Conservation (phyloP, 2,888 invertebrate species). For the Synanthedon andrenaeformis region DNA sequence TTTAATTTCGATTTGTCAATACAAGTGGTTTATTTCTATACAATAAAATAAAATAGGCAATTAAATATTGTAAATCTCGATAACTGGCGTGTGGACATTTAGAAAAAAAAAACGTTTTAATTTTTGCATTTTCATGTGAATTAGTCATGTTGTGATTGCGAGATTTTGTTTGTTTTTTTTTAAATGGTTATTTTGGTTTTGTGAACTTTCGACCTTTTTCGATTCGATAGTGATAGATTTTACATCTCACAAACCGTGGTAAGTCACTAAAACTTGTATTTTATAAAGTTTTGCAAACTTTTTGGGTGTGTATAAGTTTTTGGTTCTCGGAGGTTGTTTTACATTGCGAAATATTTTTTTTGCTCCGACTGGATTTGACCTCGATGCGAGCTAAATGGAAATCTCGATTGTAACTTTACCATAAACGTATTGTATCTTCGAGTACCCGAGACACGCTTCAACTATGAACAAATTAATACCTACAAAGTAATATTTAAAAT, state of each 20-base stretch:
- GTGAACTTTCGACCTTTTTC: neutral
- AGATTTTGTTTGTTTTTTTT: neutral
- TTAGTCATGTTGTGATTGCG: too few species aligned
- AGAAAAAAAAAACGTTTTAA: too few species aligned
- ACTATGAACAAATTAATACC: neutral
- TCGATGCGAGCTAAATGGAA: conserved; percentile 18
- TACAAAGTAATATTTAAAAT: too few species aligned
- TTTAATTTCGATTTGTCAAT: too few species aligned
- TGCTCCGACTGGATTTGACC: conserved; percentile 27
- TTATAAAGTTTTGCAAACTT: neutral
- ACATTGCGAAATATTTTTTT: conserved; percentile 33
- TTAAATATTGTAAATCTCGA: too few species aligned
- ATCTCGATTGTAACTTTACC: conserved; percentile 1
- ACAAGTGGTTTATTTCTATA: too few species aligned
- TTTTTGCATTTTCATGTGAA: too few species aligned
- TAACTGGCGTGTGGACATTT: too few species aligned
- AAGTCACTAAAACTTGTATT: neutral
- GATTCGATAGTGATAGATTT: neutral
- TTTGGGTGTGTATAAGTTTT: conserved; percentile 13
- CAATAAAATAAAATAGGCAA: too few species aligned
- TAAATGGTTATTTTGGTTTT: neutral
- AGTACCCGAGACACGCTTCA: neutral
- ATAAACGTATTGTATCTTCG: conserved; percentile 1
- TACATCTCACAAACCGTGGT: neutral
- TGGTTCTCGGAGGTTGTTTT: conserved; percentile 25